Base-by-base conservation (phyloP, 2,113 vertebrate genomes). In the Hemiprocne comata region DNA sequence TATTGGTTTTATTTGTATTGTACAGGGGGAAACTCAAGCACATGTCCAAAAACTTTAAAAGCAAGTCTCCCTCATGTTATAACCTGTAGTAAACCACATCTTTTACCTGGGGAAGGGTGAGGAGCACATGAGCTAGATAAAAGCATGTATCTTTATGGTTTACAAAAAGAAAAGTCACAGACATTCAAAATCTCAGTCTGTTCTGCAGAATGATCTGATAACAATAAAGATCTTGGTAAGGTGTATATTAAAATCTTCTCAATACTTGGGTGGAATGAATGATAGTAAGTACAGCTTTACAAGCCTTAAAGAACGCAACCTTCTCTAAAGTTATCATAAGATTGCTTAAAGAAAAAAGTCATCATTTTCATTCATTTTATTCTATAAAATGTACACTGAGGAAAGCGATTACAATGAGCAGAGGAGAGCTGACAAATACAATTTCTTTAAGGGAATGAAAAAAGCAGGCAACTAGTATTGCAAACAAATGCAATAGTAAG, bases 401-500 rank as follows among this genome's bases (percentile, higher is more conserved):
- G 79, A 80, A 92, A 85, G 66, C 17, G 13, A 85, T 62, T 95
- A 66, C 55, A 85, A 20, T 44, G 69, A 86, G 90, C 54, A 94
- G 46, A 91, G 72, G 58, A 93, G 42, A 94, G 87, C n/a, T 87
- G 55, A 94, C 67, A 75, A 96, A 86, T 50, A 94, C 21, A 94
- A 34, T 77, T 83, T 67, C 73, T 69, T 97, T 53, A 60, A 72
- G 51, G 36, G 77, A 71, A 81, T 42, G n/a, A 62, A 81, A 82
- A 60, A 84, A 71, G 36, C 29, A 93, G 78, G 48, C 31, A 91
- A 93, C 23, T 82, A 50, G 36, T 78, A 89, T 54, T 87, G 65
- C 61, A 95, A 81, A 67, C 78, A 95, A 91, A 74, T 87, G 93
- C 5, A 31, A 87, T 34, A 85, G 93, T 92, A 97, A 96, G 89